phyloP scores from a whole-genome alignment of 2,797 vertebrate species.

The Odontamblyopus lacepedii region DNA sequence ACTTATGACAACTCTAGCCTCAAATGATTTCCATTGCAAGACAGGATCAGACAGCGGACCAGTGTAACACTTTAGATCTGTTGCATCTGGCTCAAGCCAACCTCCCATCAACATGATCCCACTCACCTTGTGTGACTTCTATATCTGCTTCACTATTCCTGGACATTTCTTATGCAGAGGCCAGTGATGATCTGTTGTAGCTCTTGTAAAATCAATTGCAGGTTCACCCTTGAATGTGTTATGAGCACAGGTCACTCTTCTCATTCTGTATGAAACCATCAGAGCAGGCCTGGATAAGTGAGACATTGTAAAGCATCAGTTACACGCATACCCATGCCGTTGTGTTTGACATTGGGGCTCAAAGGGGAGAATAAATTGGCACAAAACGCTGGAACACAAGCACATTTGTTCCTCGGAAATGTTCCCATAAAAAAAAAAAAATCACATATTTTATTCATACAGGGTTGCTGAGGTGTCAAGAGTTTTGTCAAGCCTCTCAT shows the following conservation, averaged over 20 bases:
- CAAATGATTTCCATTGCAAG: no score
- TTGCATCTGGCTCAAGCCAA: neutral
- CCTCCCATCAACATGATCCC: neutral
- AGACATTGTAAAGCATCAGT: constrained; percentile 34
- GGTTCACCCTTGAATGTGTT: constrained; percentile 32
- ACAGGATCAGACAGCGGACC: constrained; percentile 18
- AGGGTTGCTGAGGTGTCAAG: constrained; percentile 69
- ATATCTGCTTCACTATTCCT: constrained; percentile 26
- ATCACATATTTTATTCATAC: constrained; percentile 73
- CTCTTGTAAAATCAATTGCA: constrained; percentile 39
- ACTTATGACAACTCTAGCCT: no score
- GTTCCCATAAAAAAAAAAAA: constrained; percentile 34
- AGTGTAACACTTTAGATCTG: neutral
- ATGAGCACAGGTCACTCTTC: constrained; percentile 2
- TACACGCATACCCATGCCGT: constrained; percentile 15
- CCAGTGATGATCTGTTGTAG: constrained; percentile 41
- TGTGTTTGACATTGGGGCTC: constrained; percentile 17
- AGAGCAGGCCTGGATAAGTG: constrained; percentile 21
- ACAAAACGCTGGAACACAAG: constrained; percentile 41
- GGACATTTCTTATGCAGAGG: constrained; percentile 18
- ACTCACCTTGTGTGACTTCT: constrained; percentile 20
- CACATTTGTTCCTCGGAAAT: constrained; percentile 49
- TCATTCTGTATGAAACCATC: constrained; percentile 4
- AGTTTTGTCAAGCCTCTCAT: constrained; percentile 71
- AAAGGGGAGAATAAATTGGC: constrained; percentile 28